Base-by-base conservation (phyloP, 2,888 invertebrate species). In the Ennomos fuscantarius region DNA sequence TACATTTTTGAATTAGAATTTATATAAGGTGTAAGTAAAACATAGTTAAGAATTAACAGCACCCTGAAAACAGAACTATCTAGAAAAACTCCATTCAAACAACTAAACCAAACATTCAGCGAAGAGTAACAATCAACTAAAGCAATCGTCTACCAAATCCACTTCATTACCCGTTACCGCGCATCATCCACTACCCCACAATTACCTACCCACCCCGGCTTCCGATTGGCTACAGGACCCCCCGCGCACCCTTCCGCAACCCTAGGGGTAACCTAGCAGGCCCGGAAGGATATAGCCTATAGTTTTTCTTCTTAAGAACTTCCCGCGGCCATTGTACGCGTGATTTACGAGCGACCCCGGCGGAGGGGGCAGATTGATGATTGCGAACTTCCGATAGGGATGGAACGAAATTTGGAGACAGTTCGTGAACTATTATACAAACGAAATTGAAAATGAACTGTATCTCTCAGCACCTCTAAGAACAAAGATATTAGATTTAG, bases 241-340 rank as follows among this genome's bases (percentile, higher is more conserved):
- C 46, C 35, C 37, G 12, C 46, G 12, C 5, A 34, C 37, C 44
- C 52, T 45, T 40, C 8, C 32, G 11, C n/a, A 11, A 48, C 54
- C 54, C 42, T 43, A 44, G 44, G 44, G 48, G 39, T 44, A 40
- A 24, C 49, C 49, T 47, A 47, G 37, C 42, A 44, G 36, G 84
- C 83, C 87, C 84, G 91, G 92, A 92, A 91, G 92, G 92, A 92
- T 90, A 89, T 91, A 90, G 91, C 91, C 92, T 92, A 91, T 92
- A 92, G 92, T 92, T 92, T 92, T 90, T 92, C 91, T 92, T 90
- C 91, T 90, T 90, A 91, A 91, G 92, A 89, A 90, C 90, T 91
- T 91, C 92, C 91, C 84, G 69, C 84, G 87, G 82, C 84, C 86
- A 91, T 91, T 92, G 91, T 92, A 81, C 82, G 86, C 87, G 87